Evolutionary conservation across 2,888 invertebrate genomes (phyloP).

Genomic region (Orthosia gracilis): DNA sequence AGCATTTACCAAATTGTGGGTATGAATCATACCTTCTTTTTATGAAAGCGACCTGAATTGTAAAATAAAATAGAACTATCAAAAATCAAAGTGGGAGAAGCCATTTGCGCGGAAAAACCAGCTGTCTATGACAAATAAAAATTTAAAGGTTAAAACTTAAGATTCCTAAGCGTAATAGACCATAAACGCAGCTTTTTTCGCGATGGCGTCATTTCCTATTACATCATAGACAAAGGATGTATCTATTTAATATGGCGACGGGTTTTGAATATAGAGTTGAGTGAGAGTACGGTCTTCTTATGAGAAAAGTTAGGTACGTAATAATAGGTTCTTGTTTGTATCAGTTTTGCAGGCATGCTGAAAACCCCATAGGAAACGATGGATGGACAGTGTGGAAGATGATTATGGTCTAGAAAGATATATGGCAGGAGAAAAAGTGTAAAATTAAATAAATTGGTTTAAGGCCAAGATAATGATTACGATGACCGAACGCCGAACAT

Average conservation of each 20-base stretch:
- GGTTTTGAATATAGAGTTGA: constrained; percentile 52
- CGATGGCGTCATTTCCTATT: constrained; percentile 67
- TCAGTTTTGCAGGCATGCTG: not conserved
- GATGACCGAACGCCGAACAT: too few relatives aligned
- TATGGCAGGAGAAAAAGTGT: too few relatives aligned
- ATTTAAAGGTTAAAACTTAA: constrained; percentile 47
- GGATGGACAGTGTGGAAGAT: not conserved
- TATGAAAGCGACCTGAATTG: too few relatives aligned
- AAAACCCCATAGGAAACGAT: not conserved
- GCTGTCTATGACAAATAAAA: constrained; percentile 17
- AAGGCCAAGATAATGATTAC: too few relatives aligned
- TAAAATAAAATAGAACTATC: not conserved
- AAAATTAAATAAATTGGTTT: too few relatives aligned
- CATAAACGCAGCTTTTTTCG: constrained; percentile 63
- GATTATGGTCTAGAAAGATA: too few relatives aligned
- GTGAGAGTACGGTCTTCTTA: constrained; percentile 55
- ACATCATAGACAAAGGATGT: constrained; percentile 64
- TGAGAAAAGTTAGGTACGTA: constrained; percentile 9
- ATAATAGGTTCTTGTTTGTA: not conserved
- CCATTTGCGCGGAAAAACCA: constrained; percentile 10
- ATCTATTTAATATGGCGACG: constrained; percentile 56
- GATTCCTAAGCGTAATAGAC: constrained; percentile 54
- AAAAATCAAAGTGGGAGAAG: constrained; percentile 7
- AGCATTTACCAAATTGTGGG: too few relatives aligned
- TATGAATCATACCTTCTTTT: not conserved